A percentile compares a stretch with the other conserved stretches of the same genome.
These are phyloP conservation scores for Plectropomus leopardus DNA, from an alignment of 2,113 vertebrate genomes.

Conservation along the genomic window DNA sequence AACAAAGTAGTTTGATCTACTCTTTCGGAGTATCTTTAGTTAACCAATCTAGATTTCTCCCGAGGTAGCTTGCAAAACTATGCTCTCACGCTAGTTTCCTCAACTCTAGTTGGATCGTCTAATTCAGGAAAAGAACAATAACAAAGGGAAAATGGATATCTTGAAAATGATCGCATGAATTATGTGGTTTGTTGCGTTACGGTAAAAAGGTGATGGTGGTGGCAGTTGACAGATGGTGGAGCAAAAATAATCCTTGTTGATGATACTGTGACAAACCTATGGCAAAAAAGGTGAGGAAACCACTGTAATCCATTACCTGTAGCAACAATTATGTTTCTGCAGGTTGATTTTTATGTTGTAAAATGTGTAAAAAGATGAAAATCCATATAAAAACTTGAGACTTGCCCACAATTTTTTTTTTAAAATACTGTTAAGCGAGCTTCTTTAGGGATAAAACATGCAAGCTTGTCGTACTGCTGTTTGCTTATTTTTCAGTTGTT, in stretches of 20 bases:
- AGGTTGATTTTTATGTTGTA: neutral
- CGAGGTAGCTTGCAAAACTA: too few species aligned
- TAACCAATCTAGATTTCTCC: too few species aligned
- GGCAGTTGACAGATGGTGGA: neutral
- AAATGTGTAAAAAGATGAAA: neutral
- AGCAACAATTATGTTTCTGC: neutral
- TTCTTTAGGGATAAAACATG: neutral
- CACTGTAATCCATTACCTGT: neutral
- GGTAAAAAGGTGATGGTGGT: neutral
- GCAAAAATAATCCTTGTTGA: too few species aligned
- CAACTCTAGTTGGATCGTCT: neutral
- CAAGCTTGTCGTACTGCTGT: neutral
- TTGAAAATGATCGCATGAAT: neutral
- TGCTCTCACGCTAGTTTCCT: too few species aligned
- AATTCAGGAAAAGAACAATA: neutral
- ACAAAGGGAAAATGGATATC: neutral
- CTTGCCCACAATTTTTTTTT: too few species aligned
- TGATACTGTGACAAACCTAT: neutral
- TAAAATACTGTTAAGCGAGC: too few species aligned
- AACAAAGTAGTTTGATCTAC: too few species aligned
- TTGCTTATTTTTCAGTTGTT: neutral
- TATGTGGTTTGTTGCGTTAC: neutral
- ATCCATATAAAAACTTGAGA: neutral
- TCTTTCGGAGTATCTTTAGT: too few species aligned
- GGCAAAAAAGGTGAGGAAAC: neutral